These are phyloP conservation scores for Catocala fraxini DNA, from an alignment of 2,888 invertebrate species.

Conservation along the genomic window DNA sequence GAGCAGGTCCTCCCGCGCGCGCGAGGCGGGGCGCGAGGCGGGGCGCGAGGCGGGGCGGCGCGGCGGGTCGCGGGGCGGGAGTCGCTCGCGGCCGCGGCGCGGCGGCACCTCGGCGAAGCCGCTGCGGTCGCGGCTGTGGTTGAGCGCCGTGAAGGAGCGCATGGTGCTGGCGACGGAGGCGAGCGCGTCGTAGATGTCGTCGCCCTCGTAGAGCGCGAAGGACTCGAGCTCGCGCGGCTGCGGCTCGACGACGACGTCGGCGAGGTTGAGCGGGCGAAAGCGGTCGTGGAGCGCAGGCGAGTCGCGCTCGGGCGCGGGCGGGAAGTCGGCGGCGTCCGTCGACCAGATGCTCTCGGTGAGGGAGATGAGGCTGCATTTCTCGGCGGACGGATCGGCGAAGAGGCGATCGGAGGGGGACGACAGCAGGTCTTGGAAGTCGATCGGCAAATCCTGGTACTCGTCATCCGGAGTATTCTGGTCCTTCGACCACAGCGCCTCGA, in stretches of 20 bases:
- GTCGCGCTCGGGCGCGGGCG: conserved; percentile 58
- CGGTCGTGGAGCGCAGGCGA: conserved; percentile 59
- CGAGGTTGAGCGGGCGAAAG: conserved; percentile 54
- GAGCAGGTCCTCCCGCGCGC: conserved; percentile 89
- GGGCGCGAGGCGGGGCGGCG: conserved; percentile 39
- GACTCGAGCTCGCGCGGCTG: conserved; percentile 60
- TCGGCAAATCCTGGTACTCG: conserved; percentile 88
- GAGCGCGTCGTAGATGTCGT: conserved; percentile 76
- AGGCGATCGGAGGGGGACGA: conserved; percentile 87
- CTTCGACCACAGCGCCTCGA: conserved; percentile 90
- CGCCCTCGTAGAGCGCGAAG: conserved; percentile 74
- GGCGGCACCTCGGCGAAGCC: conserved; percentile 88
- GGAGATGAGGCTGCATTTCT: conserved; percentile 71
- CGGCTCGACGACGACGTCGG: conserved; percentile 58
- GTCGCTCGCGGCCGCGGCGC: conserved; percentile 84
- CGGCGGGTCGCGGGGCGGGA: conserved; percentile 83
- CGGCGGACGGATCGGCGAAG: conserved; percentile 76
- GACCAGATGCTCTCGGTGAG: conserved; percentile 74
- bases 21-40: conserved; percentile 37
- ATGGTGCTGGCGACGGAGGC: conserved; percentile 73
- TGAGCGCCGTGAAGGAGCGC: conserved; percentile 87
- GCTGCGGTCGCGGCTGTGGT: conserved; percentile 88
- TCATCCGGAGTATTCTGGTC: conserved; percentile 84
- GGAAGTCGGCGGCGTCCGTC: conserved; percentile 56
- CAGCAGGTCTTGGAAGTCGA: conserved; percentile 87